Percentiles rank a stretch among this genome's conserved stretches.
Evolutionary conservation across 2,797 vertebrate genomes (phyloP).

Genomic region (Coendou prehensilis): DNA sequence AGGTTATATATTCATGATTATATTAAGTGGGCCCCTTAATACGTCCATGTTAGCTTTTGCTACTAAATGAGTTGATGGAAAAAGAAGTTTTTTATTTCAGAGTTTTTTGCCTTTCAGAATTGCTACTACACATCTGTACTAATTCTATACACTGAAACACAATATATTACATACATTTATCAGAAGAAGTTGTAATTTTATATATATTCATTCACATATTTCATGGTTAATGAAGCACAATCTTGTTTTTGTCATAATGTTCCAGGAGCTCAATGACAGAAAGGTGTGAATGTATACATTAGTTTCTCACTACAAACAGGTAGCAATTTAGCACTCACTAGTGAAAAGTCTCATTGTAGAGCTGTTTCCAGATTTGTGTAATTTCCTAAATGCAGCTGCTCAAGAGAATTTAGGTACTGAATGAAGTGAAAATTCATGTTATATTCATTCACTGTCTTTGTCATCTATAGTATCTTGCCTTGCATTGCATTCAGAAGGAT

Average conservation of each 20-base stretch:
- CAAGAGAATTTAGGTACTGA: not conserved
- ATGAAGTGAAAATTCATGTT: not conserved
- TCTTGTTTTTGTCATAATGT: not conserved
- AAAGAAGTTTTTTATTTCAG: not conserved
- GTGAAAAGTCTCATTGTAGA: not conserved
- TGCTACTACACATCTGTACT: not conserved
- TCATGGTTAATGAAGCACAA: slow-evolving; percentile 25
- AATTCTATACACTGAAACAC: not conserved
- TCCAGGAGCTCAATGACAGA: not conserved
- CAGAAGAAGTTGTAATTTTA: not conserved
- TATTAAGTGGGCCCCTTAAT: not conserved
- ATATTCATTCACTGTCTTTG: not conserved
- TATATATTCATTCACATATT: not conserved
- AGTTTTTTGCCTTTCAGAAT: not conserved
- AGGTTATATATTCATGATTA: not conserved
- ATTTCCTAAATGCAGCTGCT: not conserved
- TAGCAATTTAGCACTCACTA: not conserved
- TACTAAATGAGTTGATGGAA: not conserved
- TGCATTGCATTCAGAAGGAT: not conserved
- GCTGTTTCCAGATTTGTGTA: not conserved
- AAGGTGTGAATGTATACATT: not conserved
- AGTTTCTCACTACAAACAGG: not conserved
- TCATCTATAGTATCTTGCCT: not conserved
- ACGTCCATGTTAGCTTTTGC: not conserved
- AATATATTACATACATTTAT: slow-evolving; percentile 6